A percentile compares a stretch with the other conserved stretches of the same genome.
These are phyloP conservation scores for Esperia sulphurella DNA, from an alignment of 2,888 invertebrate species.

Conservation along the genomic window DNA sequence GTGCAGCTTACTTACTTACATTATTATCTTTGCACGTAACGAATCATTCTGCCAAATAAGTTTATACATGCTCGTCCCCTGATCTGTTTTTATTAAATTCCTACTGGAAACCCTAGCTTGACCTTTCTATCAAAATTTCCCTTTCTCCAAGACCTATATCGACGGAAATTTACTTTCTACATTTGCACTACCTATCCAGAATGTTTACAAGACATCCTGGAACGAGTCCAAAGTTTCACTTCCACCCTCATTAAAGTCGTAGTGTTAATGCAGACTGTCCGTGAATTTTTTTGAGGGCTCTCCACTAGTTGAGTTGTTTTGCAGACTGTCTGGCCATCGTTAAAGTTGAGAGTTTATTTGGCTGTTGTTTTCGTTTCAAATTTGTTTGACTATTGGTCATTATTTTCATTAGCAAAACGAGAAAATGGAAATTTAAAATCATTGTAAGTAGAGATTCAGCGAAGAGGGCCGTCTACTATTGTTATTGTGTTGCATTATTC, in stretches of 20 bases:
- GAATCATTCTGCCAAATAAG: too few relatives aligned
- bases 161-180: conserved; percentile 6
- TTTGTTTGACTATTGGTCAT: conserved; percentile 33
- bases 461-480: too few relatives aligned
- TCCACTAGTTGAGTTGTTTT: conserved; percentile 57
- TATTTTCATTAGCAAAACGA: conserved; percentile 18
- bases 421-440: too few relatives aligned
- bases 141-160: conserved; percentile 4
- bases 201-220: conserved; percentile 59
- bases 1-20: too few relatives aligned
- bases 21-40: too few relatives aligned
- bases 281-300: conserved; percentile 65
- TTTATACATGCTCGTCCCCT: too few relatives aligned
- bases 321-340: conserved; percentile 63
- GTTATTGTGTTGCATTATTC: too few relatives aligned
- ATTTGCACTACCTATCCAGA: conserved; percentile 1
- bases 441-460: too few relatives aligned
- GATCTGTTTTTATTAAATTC: too few relatives aligned
- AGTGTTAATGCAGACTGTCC: conserved; percentile 67
- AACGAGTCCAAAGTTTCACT: conserved; percentile 65
- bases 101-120: neutral
- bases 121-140: conserved; percentile 1
- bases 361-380: conserved; percentile 41
- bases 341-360: conserved; percentile 67
- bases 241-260: conserved; percentile 59